Evolutionary conservation across 2,888 invertebrate genomes (phyloP).

Genomic region (Augiades crinisus): DNA sequence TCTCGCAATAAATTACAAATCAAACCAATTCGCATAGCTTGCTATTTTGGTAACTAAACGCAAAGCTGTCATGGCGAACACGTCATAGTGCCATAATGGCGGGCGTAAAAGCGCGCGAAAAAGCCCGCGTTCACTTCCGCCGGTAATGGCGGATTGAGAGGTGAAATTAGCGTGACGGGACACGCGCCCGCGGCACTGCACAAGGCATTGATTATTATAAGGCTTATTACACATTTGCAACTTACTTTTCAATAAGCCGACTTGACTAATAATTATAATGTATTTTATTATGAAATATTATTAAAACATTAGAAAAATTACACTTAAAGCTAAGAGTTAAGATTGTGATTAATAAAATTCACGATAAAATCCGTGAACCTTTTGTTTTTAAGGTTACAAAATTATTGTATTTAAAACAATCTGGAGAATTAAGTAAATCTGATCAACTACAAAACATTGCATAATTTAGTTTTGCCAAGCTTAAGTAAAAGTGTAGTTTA

Average conservation of each 20-base stretch:
- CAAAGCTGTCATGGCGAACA: slow-evolving; percentile 5
- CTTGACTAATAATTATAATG: background rate
- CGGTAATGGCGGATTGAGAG: slow-evolving; percentile 64
- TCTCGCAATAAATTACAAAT: background rate
- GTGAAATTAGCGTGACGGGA: slow-evolving; percentile 54
- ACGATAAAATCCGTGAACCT: no score
- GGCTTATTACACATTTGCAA: slow-evolving; percentile 34
- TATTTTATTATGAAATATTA: no score
- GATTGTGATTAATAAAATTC: no score
- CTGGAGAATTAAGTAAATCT: no score
- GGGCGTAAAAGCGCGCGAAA: slow-evolving; percentile 59
- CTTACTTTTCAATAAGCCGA: background rate
- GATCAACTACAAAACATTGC: no score
- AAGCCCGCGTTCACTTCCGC: slow-evolving; percentile 62
- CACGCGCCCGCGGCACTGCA: slow-evolving; percentile 13
- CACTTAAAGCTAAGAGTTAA: no score
- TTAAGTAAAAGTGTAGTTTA: no score
- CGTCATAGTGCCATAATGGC: slow-evolving; percentile 35
- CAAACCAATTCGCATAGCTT: background rate
- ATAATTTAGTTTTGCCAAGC: no score
- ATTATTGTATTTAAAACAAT: no score
- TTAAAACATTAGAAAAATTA: no score
- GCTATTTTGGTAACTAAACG: background rate
- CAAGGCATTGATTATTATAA: slow-evolving; percentile 46
- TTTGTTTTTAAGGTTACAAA: no score